phyloP scores from a whole-genome alignment of 2,113 vertebrate genomes.

The Macquaria ambigua region DNA sequence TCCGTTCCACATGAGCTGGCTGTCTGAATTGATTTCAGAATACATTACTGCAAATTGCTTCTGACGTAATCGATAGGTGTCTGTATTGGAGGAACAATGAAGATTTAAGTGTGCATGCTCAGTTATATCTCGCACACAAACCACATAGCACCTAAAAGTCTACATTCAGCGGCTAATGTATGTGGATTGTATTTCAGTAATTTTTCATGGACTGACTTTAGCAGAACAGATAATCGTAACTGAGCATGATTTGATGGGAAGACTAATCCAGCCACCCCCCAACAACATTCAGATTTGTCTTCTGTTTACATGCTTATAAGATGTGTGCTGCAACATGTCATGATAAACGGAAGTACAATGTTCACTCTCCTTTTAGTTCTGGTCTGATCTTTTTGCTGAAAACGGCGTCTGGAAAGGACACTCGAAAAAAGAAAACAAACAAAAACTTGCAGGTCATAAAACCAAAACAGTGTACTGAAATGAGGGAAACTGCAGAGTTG shows the following conservation, averaged over 20 bases:
- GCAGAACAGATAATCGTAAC: constrained; percentile 26
- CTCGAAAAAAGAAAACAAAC: no score
- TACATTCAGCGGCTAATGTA: constrained; percentile 22
- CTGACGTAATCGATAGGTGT: constrained; percentile 29
- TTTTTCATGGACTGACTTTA: constrained; percentile 8
- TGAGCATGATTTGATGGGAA: constrained; percentile 4
- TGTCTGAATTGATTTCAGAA: constrained; percentile 42
- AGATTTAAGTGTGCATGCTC: constrained; percentile 21
- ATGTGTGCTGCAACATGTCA: not conserved
- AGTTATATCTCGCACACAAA: not conserved
- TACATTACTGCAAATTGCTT: constrained; percentile 20
- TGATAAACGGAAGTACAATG: no score
- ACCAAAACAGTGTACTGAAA: not conserved
- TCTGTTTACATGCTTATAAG: constrained; percentile 13
- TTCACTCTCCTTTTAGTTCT: not conserved
- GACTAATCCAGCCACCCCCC: not conserved
- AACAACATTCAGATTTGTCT: not conserved
- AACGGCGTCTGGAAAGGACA: not conserved
- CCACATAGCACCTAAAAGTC: constrained; percentile 26
- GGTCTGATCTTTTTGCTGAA: not conserved
- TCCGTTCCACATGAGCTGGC: not conserved
- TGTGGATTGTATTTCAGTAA: constrained; percentile 34
- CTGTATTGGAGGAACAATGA: constrained; percentile 23
- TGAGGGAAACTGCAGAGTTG: not conserved
- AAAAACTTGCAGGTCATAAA: not conserved